Base-by-base conservation (phyloP, 2,113 vertebrate genomes). In the Calidris pugnax region DNA sequence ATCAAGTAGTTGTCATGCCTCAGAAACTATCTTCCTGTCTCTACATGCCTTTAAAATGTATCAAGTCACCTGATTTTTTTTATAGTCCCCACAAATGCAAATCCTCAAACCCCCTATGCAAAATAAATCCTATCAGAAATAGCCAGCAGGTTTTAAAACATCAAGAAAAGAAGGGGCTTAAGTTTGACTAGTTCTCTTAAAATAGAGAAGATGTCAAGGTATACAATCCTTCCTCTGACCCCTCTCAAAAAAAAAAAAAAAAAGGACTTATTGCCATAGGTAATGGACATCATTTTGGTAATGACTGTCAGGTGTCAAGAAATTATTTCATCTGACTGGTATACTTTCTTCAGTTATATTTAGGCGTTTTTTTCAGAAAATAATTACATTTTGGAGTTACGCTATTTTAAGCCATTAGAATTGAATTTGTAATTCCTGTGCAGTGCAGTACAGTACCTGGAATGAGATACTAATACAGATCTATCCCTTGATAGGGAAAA, bases 231-330 rank as follows among this genome's bases (percentile, higher is more conserved):
- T 55, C 13, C 12, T 3, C 10, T 1, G 3, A 14, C 3, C 2
- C 2, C 6, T 50, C 21, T 64, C 4, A 12, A 33, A 27, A 39
- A 33, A 47, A 43, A 39, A 39, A 47, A 33, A 60, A 43, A 8
- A 14, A 11, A 11, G 53, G 0, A 14, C 11, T 67, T 75, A 41
- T 5, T 48, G 21, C 5, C 14, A 26, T 26, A 48, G 13, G 8
- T 63, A 59, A 43, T 18, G 17, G 20, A 26, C 5, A 30, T 35
- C 0, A 0, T 15, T 5, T 3, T 82, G 55, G 0, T 21, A 68
- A 8, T 5, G 28, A 32, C 24, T 45, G 24, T 2, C 32, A 63
- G 0, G 1, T 67, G 37, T 71, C 28, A 67, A 50, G 60, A 51
- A 1, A 2, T 51, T 67, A 26, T 82, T 85, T 89, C 43, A 51